Evolutionary conservation across 2,888 invertebrate species (phyloP), one percentile per base, ranked within the genome.

Genomic region (Drosophila austrosaltans): DNA sequence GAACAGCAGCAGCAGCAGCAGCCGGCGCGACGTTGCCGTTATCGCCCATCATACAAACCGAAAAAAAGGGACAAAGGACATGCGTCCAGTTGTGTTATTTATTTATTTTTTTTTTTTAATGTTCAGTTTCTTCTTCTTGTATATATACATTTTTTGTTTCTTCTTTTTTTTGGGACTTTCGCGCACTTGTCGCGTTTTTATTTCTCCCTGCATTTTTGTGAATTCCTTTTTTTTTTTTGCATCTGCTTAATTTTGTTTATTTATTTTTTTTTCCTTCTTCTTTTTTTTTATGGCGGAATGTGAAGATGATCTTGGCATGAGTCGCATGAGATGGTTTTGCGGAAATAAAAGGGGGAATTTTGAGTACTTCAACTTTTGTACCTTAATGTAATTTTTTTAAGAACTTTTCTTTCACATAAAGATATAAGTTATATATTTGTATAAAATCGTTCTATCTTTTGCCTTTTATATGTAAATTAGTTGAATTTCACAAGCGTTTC

Each of bases 151-250:
- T 8, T 36, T 8, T 32, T 44, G 48, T 28, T 64, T 57, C 25
- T 59, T 28, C 48, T 56, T 57, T 57, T 61, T 53, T 81, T 78
- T 30, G 77, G 79, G 69, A 74, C 59, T 75, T 72, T 77, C 66
- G 66, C 78, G 87, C 82, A 82, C 84, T 82, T 89, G 89, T 69
- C 86, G 86, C 88, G 76, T 42, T 32, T 58, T 53, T 44, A 44
- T 30, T 44, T 28, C 60, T 61, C 44, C 44, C 44, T 71, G 70
- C 69, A 48, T 72, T 44, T 71, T 44, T 36, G 4, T n/a, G 10
- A n/a, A 10, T 67, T 22, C 8, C 48, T 53, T 28, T 20, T 48
- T 36, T 30, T 39, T 57, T 36, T 59, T 69, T 72, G 72, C 72
- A 72, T 72, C 72, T 72, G 72, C 72, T 58, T 54, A 53, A 60